Evolutionary conservation across 1,140 invertebrate genomes (phyloP), one percentile per base, ranked within the genome.

Genomic region (Contarinia nasturtii): DNA sequence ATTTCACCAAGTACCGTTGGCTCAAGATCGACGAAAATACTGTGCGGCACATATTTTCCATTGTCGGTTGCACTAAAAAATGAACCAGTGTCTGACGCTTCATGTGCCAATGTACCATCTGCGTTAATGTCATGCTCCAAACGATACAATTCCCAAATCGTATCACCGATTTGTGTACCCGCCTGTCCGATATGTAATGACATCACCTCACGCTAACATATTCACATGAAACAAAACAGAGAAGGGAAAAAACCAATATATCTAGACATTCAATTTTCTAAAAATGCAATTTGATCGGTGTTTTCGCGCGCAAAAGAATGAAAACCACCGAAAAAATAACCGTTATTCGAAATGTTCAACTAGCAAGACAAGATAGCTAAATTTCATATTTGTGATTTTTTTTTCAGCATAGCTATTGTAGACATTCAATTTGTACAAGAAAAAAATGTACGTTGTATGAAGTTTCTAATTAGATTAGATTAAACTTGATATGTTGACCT

Each of bases 141-240:
- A 56, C 76, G 75, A 59, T 79, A 85, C 1, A 83, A 61, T 56
- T 84, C 82, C 82, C 82, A 85, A 65, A 81, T 84, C 53, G 80
- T 77, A 59, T 84, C 83, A 45, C 77, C 77, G 51, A 80, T 80
- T 58, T 80, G 77, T 44, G 75, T 74, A 51, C 78, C 78, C 38
- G 73, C 81, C 58, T 79, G 77, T 3, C 77, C 77, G 51, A 78
- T 67, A 57, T 79, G 77, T 52, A 79, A 66, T 41, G 75, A 77
- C 52, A 79, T 76, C 54, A 76, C 77, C 61, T 79, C 77, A 63
- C 77, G 72, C 76, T 73, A 51, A 15, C 63, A 61, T 7, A 45
- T 33, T 33, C 27, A 33, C 5, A 27, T 14, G 12, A 15, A 44
- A 44, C 5, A 5, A 22, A 44, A 44, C 7, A 40, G 3, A 15